A percentile compares a stretch with the other conserved stretches of the same genome.
phyloP scores from a whole-genome alignment of 2,797 vertebrate genomes.

The Eleutherodactylus coqui region DNA sequence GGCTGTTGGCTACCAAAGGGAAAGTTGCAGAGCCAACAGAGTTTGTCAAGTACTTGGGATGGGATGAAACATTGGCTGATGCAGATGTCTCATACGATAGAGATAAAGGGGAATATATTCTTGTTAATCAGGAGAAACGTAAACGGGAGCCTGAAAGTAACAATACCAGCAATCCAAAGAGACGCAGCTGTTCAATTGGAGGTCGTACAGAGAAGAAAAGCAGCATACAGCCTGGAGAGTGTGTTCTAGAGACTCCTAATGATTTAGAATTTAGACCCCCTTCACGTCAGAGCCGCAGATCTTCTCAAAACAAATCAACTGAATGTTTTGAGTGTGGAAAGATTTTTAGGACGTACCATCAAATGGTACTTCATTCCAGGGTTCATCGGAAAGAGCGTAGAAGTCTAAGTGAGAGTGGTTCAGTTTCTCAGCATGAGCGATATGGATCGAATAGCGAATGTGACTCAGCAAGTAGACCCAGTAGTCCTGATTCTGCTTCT shows the following conservation, averaged over 20 bases:
- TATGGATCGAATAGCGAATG: constrained; percentile 87
- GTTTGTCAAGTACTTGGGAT: constrained; percentile 82
- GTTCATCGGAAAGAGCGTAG: constrained; percentile 84
- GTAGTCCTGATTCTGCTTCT: constrained; percentile 85
- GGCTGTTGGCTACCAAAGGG: constrained; percentile 92
- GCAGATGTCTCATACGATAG: constrained; percentile 85
- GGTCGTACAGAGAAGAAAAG: constrained; percentile 71
- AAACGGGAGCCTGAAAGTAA: constrained; percentile 80
- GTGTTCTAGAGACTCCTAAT: constrained; percentile 74
- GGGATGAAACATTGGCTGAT: constrained; percentile 81
- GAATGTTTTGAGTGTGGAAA: constrained; percentile 96
- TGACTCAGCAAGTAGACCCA: constrained; percentile 86
- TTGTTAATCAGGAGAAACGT: constrained; percentile 86
- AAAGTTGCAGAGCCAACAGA: constrained; percentile 88
- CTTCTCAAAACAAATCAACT: constrained; percentile 82
- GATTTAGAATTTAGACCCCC: constrained; percentile 85
- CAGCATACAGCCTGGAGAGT: constrained; percentile 70
- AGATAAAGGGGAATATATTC: constrained; percentile 86
- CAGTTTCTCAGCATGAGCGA: constrained; percentile 69
- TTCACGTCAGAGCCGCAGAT: constrained; percentile 79
- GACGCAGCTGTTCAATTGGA: constrained; percentile 68
- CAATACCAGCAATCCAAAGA: constrained; percentile 76
- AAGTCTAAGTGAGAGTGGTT: constrained; percentile 67
- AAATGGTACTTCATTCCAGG: constrained; percentile 91
- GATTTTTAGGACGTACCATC: constrained; percentile 92